Evolutionary conservation across 2,888 invertebrate genomes (phyloP).

Genomic region (Macrosoma leucophasiata): DNA sequence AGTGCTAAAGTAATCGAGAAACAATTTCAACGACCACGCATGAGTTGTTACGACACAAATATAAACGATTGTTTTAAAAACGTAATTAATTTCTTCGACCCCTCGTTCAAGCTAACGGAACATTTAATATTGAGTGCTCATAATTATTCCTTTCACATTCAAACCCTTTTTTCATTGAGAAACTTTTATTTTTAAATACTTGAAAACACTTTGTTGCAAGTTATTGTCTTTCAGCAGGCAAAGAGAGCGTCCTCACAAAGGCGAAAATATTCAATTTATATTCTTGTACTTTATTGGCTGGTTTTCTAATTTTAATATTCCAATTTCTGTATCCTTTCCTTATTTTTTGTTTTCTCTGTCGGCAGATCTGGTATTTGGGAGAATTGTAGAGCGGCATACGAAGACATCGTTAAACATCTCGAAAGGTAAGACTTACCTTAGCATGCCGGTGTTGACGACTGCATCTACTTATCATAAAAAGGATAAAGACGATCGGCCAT

Average conservation of each 20-base stretch:
- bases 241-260: constrained; percentile 28
- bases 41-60: constrained; percentile 67
- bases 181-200: constrained; percentile 60
- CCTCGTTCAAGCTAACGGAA: constrained; percentile 65
- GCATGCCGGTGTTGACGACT: too few relatives aligned
- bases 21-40: constrained; percentile 71
- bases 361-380: constrained; percentile 93
- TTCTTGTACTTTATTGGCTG: constrained; percentile 32
- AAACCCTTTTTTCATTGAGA: constrained; percentile 59
- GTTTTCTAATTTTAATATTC: constrained; percentile 32
- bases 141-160: constrained; percentile 70
- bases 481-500: too few relatives aligned
- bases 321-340: constrained; percentile 39
- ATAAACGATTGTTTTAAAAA: constrained; percentile 73
- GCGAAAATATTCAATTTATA: constrained; percentile 31
- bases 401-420: constrained; percentile 95
- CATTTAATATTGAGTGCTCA: constrained; percentile 75
- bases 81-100: constrained; percentile 72
- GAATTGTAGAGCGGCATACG: constrained; percentile 95
- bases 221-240: constrained; percentile 41
- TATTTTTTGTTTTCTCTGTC: constrained; percentile 65
- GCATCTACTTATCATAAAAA: too few relatives aligned
- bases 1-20: constrained; percentile 69
- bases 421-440: constrained; percentile 84
- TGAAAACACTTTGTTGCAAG: constrained; percentile 42